These are phyloP conservation scores for Amphimedon queenslandica DNA, from an alignment of 37 sponge, comb jelly and placozoan genomes.

Conservation along the genomic window DNA sequence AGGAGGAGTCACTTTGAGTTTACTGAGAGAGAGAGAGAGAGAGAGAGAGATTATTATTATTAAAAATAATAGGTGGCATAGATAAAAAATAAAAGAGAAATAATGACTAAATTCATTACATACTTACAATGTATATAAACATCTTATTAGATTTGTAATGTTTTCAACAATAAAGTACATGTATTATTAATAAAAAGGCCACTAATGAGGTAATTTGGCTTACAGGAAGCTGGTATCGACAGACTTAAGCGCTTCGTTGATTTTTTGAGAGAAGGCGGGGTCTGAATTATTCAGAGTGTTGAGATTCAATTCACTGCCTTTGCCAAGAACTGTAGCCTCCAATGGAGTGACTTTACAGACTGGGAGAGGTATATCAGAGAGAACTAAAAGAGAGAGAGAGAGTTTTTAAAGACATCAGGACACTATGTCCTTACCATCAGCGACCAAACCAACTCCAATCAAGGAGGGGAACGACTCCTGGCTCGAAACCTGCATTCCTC, in stretches of 20 bases:
- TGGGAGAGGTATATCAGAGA: constrained; percentile 69
- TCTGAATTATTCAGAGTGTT: constrained; percentile 30
- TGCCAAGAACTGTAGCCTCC: constrained; percentile 40
- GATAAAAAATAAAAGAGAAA: too few relatives aligned
- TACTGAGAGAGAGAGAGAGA: not conserved
- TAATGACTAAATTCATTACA: too few relatives aligned
- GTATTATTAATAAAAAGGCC: too few relatives aligned
- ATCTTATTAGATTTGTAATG: too few relatives aligned
- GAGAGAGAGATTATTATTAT: too few relatives aligned
- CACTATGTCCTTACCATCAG: constrained; percentile 36
- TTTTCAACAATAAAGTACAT: too few relatives aligned
- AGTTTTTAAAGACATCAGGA: not conserved
- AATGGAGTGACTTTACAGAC: constrained; percentile 30
- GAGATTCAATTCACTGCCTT: constrained; percentile 25
- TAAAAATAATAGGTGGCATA: too few relatives aligned
- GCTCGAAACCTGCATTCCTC: constrained; percentile 31
- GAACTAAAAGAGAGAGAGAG: constrained; percentile 22
- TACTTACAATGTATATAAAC: too few relatives aligned
- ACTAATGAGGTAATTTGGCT: constrained; percentile 20
- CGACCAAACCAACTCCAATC: constrained; percentile 38
- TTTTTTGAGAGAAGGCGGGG: constrained; percentile 15
- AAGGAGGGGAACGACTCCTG: constrained; percentile 40
- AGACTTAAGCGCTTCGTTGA: constrained; percentile 29
- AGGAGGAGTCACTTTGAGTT: not conserved
- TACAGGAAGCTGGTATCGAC: constrained; percentile 66